Evolutionary conservation across 2,113 vertebrate genomes (phyloP).

Genomic region (Gallinago paraguaiae): DNA sequence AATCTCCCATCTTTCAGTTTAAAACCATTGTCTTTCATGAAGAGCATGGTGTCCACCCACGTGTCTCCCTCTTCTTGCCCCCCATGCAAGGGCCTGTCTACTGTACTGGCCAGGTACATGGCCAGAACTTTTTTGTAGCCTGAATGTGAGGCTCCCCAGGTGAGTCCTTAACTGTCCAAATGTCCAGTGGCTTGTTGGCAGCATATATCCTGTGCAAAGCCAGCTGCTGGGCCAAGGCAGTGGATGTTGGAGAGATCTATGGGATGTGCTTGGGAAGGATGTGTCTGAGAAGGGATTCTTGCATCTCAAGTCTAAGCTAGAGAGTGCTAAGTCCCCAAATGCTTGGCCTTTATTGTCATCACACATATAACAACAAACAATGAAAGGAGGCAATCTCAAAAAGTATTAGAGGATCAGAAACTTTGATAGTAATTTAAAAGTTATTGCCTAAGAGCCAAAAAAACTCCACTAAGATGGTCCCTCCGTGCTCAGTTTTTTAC

Average conservation of each 20-base stretch:
- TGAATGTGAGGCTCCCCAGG: background rate
- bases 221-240: background rate
- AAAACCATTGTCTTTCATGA: background rate
- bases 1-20: no score
- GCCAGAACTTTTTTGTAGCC: background rate
- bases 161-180: fast-evolving
- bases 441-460: background rate
- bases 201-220: fast-evolving
- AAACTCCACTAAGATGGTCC: background rate
- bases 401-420: background rate
- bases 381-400: background rate
- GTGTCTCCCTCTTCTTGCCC: background rate
- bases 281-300: background rate
- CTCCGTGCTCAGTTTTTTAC: background rate
- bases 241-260: background rate
- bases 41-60: fast-evolving
- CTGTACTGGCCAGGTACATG: fast-evolving
- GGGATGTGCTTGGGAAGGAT: background rate
- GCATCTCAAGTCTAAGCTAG: background rate
- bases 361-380: background rate
- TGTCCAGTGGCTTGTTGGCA: background rate
- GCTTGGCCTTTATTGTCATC: background rate
- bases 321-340: background rate
- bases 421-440: background rate
- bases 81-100: background rate